phyloP scores from a whole-genome alignment of 1,140 invertebrate genomes.

The Araneus ventricosus region DNA sequence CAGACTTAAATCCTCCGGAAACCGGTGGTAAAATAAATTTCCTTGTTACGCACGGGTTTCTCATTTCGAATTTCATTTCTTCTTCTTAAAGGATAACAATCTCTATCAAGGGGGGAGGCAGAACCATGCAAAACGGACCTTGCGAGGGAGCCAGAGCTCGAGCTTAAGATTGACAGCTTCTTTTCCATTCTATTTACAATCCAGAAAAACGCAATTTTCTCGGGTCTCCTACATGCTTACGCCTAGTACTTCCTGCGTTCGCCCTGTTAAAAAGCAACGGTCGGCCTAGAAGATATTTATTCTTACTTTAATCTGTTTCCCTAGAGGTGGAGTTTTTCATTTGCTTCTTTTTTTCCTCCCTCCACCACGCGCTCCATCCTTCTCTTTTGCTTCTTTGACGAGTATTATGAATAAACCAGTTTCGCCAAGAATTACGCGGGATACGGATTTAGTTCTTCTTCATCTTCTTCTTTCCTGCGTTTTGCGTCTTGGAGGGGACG shows the following conservation, averaged over 20 bases:
- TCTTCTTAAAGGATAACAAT: conserved; percentile 74
- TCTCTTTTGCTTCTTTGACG: conserved; percentile 39
- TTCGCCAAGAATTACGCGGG: conserved; percentile 70
- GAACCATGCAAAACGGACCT: conserved; percentile 6
- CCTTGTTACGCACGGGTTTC: conserved; percentile 69
- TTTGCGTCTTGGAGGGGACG: conserved; percentile 27
- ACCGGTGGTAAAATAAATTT: conserved; percentile 69
- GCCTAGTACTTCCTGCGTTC: conserved; percentile 32
- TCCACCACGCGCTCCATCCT: background rate
- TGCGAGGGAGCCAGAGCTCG: background rate
- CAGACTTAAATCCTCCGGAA: conserved; percentile 44
- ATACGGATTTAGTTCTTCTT: conserved; percentile 60
- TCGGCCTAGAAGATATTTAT: conserved; percentile 70
- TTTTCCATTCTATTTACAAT: conserved; percentile 75
- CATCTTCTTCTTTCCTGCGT: background rate
- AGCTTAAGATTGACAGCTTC: conserved; percentile 72
- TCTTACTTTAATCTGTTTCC: conserved; percentile 73
- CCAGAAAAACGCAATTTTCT: conserved; percentile 74
- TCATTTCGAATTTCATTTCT: conserved; percentile 73
- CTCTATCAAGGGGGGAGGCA: conserved; percentile 59
- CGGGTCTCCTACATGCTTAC: conserved; percentile 66
- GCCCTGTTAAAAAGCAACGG: conserved; percentile 72
- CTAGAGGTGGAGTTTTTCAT: conserved; percentile 57
- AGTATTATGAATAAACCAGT: conserved; percentile 75
- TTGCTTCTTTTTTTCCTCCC: conserved; percentile 43